A percentile compares a stretch with the other conserved stretches of the same genome.
Evolutionary conservation across 1,140 invertebrate species (phyloP).

Genomic region (Cydia fagiglandana): DNA sequence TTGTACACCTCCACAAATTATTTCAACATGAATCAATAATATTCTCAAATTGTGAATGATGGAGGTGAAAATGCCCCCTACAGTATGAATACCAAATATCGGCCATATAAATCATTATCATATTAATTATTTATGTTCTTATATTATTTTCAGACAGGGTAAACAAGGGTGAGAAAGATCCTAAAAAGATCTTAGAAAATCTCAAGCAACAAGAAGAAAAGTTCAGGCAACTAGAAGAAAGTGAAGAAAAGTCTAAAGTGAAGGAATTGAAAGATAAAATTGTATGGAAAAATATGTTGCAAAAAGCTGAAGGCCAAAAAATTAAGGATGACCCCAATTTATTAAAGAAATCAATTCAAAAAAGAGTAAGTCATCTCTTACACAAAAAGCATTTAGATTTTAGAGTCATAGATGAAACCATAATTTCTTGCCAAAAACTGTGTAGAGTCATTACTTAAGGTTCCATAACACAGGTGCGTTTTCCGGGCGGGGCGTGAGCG

Average conservation of each 20-base stretch:
- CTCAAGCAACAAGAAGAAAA: slow-evolving; percentile 86
- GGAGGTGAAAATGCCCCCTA: too few relatives aligned
- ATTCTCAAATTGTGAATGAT: too few relatives aligned
- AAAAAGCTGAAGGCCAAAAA: slow-evolving; percentile 89
- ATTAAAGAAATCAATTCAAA: slow-evolving; percentile 89
- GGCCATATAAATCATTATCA: too few relatives aligned
- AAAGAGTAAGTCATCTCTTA: slow-evolving; percentile 59
- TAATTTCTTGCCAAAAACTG: too few relatives aligned
- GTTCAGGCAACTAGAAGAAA: slow-evolving; percentile 81
- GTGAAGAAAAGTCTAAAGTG: slow-evolving; percentile 83
- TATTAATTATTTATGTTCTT: too few relatives aligned
- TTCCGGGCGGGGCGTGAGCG: too few relatives aligned
- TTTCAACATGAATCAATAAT: too few relatives aligned
- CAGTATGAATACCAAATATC: too few relatives aligned
- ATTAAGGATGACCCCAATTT: slow-evolving; percentile 90
- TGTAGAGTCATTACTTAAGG: too few relatives aligned
- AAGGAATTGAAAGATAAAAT: slow-evolving; percentile 84
- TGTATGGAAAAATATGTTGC: slow-evolving; percentile 86
- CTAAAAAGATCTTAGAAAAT: slow-evolving; percentile 85
- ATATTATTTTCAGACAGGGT: slow-evolving; percentile 53
- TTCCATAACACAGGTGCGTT: too few relatives aligned
- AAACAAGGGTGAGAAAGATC: slow-evolving; percentile 81
- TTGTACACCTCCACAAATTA: too few relatives aligned
- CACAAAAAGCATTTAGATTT: too few relatives aligned
- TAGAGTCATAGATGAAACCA: background rate